Evolutionary conservation across 2,797 vertebrate genomes (phyloP), one percentile per base, ranked within the genome.

Genomic region (Pseudomugil tenellus): DNA sequence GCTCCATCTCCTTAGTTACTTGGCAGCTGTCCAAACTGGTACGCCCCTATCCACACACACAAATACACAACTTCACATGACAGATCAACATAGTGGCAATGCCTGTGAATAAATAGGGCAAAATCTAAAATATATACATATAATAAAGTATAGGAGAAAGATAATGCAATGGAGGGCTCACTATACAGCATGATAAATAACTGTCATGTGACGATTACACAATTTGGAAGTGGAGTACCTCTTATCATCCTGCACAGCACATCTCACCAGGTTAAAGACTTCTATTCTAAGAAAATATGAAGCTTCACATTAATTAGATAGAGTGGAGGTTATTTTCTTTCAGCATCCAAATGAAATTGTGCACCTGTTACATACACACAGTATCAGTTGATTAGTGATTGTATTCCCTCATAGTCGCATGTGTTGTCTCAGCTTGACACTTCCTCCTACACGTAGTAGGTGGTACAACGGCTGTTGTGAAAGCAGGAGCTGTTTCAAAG

Each of bases 371-470:
- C 67, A 76, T 70, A 62, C 60, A 57, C 51, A 5, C 56, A 14
- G 23, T 55, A 65, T 70, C 41, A 64, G 54, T 51, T 49, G 23
- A 58, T 63, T 66, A 61, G 70, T 74, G 76, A 86, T 80, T 74
- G 72, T 37, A 41, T 59, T 72, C 81, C 46, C 62, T 85, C 77
- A 76, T 74, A 64, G 80, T 87, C 69, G n/a, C 87, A 94, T 89
- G 91, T 87, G 89, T 79, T 90, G 73, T 88, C 90, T 79, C 92
- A 85, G 89, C 87, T 89, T 90, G 91, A 92, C 81, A 93, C 84
- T 89, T 91, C 89, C 91, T 87, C 85, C 83, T 64, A 79, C 80
- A 84, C 86, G 62, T 71, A 82, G 83, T 82, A 81, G 80, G 76
- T 85, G 82, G 85, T 77, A 63, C 77, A 87, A 87, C 49, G 76